Percentiles rank a stretch among this genome's conserved stretches.
phyloP scores from a whole-genome alignment of 2,113 vertebrate species.

The Protobothrops mucrosquamatus region DNA sequence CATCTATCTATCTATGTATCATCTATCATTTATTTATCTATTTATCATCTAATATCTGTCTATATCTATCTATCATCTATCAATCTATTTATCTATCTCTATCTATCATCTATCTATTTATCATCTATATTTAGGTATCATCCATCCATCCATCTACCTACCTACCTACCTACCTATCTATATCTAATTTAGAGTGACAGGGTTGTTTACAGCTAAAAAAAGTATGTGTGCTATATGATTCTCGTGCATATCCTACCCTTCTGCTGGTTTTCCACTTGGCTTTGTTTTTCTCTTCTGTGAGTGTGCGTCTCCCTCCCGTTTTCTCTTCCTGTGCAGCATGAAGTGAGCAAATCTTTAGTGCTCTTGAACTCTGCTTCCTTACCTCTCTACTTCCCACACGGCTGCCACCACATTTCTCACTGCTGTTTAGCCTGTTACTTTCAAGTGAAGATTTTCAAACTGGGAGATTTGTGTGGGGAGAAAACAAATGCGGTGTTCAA shows the following conservation, averaged over 20 bases:
- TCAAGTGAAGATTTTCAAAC: constrained; percentile 7
- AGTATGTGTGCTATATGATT: background rate
- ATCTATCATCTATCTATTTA: too few relatives aligned
- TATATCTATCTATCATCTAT: too few relatives aligned
- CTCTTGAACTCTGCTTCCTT: constrained; percentile 45
- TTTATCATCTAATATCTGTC: too few relatives aligned
- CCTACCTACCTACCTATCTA: too few relatives aligned
- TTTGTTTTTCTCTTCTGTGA: constrained; percentile 47
- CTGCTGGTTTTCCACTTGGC: background rate
- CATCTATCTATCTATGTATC: too few relatives aligned
- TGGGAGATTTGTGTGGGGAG: constrained; percentile 1
- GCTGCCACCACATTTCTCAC: constrained; percentile 36
- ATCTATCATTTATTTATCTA: too few relatives aligned
- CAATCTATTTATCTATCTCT: too few relatives aligned
- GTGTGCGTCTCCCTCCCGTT: constrained; percentile 46
- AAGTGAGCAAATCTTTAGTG: constrained; percentile 64
- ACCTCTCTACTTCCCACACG: constrained; percentile 62
- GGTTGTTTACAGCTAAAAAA: background rate
- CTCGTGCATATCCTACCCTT: background rate
- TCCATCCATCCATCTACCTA: too few relatives aligned
- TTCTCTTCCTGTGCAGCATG: constrained; percentile 47
- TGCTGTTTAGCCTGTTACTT: constrained; percentile 33
- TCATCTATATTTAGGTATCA: too few relatives aligned
- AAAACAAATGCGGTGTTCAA: constrained; percentile 6
- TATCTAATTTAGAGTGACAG: background rate